These are phyloP conservation scores for Lycopodina hypogea DNA, from an alignment of 37 sponge, comb jelly and placozoan genomes.

Conservation along the genomic window DNA sequence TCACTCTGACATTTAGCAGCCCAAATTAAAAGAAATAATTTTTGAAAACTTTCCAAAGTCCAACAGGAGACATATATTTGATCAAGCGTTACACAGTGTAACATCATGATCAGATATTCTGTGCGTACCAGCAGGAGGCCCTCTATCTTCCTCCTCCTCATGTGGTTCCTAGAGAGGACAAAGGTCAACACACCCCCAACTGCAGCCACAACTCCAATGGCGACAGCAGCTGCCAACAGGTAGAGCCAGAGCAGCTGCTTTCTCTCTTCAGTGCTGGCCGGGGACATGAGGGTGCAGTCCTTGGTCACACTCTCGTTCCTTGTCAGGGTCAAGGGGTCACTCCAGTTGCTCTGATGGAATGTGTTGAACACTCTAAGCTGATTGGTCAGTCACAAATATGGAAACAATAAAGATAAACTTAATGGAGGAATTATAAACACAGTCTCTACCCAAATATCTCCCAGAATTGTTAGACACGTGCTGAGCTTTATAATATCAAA, in stretches of 20 bases:
- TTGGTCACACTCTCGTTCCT: conserved; percentile 21
- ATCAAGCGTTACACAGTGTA: too few relatives aligned
- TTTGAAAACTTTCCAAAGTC: too few relatives aligned
- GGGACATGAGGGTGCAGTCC: not conserved
- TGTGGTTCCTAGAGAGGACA: not conserved
- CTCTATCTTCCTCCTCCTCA: not conserved
- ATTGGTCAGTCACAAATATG: not conserved
- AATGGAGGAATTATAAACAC: not conserved
- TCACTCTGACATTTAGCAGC: too few relatives aligned
- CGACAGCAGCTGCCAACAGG: not conserved
- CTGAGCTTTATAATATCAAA: not conserved
- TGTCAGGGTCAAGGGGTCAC: conserved; percentile 19
- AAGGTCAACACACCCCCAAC: not conserved
- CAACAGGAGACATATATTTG: too few relatives aligned
- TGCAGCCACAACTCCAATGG: not conserved
- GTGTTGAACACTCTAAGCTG: not conserved
- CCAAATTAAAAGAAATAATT: too few relatives aligned
- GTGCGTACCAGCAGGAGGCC: not conserved
- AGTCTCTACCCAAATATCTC: not conserved
- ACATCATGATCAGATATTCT: too few relatives aligned
- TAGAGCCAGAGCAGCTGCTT: not conserved
- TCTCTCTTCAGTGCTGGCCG: not conserved
- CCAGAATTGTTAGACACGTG: too few relatives aligned
- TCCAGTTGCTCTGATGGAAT: conserved; percentile 38
- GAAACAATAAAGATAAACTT: not conserved